Base-by-base conservation (phyloP, 2,797 vertebrate species). In the Chiroxiphia lanceolata region DNA sequence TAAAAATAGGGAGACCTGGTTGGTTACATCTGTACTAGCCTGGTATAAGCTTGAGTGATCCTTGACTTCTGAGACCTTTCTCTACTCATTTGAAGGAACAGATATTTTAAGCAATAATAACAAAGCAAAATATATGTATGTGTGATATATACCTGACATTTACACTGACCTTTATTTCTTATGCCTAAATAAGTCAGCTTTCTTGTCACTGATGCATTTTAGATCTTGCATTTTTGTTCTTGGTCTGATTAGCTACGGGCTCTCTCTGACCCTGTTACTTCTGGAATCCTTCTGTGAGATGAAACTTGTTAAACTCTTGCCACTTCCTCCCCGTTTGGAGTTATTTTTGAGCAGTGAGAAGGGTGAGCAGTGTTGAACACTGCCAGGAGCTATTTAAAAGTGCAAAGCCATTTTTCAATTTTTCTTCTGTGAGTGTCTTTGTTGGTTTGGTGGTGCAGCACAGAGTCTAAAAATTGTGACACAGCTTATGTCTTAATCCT, bases 81-180 rank as follows among this genome's bases (percentile, higher is more conserved):
- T 75, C 91, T 50, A 50, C 70, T 95, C 93, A 69, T 91, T 83
- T 93, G 53, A 94, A 89, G 88, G 91, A 97, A 76, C 33, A 83
- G 90, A 75, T 78, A 57, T 54, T 59, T 89, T 93, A 87, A 92
- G 93, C 61, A 95, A 78, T 61, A 91, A 78, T 83, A 96, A 71
- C 86, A 81, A 78, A 89, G 67, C 67, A 89, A 95, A 91, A 65
- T 59, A 42, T 7, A 18, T 67, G 27, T 71, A 27, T 29, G 36
- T 90, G 76, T 82, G 61, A 94, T 92, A 87, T 44, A 79, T 59
- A 75, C 71, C 59, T 59, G 92, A 57, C 87, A 93, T 94, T 95
- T 92, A 87, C 87, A 60, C 25, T 82, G 92, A 89, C 90, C 91
- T 94, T 95, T 91, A 85, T 57, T 94, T 94, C 68, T 47, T 31